These are phyloP conservation scores for Schizopygopsis malacanthus DNA, from an alignment of 2,797 vertebrate species.

Conservation along the genomic window DNA sequence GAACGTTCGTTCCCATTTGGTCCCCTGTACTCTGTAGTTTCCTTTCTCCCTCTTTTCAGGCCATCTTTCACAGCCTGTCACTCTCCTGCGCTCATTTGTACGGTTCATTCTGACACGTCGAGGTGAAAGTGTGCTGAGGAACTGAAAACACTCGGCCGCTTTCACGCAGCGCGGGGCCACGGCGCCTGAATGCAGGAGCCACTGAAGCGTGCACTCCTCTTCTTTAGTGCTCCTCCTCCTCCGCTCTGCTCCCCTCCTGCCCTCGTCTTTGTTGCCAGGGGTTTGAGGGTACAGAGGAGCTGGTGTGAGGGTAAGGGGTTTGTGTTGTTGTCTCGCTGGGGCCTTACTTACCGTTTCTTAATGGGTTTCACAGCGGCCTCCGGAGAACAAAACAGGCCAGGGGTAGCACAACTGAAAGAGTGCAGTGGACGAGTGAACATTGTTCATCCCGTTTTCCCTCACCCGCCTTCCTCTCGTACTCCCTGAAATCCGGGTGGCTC, in stretches of 20 bases:
- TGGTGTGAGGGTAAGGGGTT: slow-evolving; percentile 48
- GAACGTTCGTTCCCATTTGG: background rate
- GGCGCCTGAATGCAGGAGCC: slow-evolving; percentile 71
- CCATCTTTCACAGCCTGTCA: slow-evolving; percentile 17
- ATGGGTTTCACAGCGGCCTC: slow-evolving; percentile 53
- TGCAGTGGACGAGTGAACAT: slow-evolving; percentile 57
- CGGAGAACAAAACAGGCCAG: slow-evolving; percentile 50
- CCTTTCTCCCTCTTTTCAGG: slow-evolving; percentile 18
- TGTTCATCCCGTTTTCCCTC: slow-evolving; percentile 52
- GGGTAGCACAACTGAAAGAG: slow-evolving; percentile 56
- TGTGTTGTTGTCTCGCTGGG: slow-evolving; percentile 54
- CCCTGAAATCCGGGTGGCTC: slow-evolving; percentile 45
- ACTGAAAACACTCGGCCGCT: slow-evolving; percentile 50
- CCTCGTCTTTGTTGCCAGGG: slow-evolving; percentile 52
- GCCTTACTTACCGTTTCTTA: slow-evolving; percentile 52
- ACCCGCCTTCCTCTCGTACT: slow-evolving; percentile 15
- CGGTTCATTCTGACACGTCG: slow-evolving; percentile 69
- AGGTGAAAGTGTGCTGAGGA: slow-evolving; percentile 73
- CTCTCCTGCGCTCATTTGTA: slow-evolving; percentile 41
- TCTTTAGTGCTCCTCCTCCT: slow-evolving; percentile 47
- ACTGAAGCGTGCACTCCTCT: slow-evolving; percentile 71
- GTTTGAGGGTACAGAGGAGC: slow-evolving; percentile 35
- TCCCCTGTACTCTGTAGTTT: background rate
- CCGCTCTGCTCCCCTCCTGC: slow-evolving; percentile 31
- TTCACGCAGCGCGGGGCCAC: slow-evolving; percentile 53